A percentile compares a stretch with the other conserved stretches of the same genome.
phyloP scores from a whole-genome alignment of 1,140 invertebrate genomes.

The Linepithema humile region DNA sequence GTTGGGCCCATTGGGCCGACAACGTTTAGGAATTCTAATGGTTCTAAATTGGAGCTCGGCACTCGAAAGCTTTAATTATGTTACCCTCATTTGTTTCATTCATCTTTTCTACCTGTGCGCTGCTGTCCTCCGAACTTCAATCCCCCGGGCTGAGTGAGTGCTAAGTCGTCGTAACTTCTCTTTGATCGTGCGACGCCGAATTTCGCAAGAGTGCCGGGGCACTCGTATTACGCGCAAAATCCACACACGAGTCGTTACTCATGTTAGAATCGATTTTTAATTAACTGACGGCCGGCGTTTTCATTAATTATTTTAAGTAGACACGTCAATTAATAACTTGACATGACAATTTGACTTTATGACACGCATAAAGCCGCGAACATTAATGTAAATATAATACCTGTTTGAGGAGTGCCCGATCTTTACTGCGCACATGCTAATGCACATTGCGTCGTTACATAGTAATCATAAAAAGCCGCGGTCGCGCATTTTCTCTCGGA shows the following conservation, averaged over 20 bases:
- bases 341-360: background rate
- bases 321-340: background rate
- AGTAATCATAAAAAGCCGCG: background rate
- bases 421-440: background rate
- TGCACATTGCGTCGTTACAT: background rate
- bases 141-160: conserved; percentile 18
- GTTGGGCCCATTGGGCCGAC: conserved; percentile 46
- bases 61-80: conserved; percentile 74
- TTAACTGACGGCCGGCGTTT: background rate
- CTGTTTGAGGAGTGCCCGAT: background rate
- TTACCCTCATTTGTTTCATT: conserved; percentile 76
- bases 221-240: conserved; percentile 17
- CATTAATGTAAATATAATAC: background rate
- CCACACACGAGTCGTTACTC: too few species aligned
- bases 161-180: conserved; percentile 33
- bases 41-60: conserved; percentile 66
- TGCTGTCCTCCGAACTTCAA: conserved; percentile 15
- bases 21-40: conserved; percentile 75
- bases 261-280: background rate
- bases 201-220: conserved; percentile 25
- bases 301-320: background rate
- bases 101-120: conserved; percentile 51
- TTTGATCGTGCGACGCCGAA: conserved; percentile 5
- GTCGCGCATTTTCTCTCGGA: conserved; percentile 7
- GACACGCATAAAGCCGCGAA: background rate